Evolutionary conservation across 2,888 invertebrate genomes (phyloP), one percentile per base, ranked within the genome.

Genomic region (Chelonus formosanus): DNA sequence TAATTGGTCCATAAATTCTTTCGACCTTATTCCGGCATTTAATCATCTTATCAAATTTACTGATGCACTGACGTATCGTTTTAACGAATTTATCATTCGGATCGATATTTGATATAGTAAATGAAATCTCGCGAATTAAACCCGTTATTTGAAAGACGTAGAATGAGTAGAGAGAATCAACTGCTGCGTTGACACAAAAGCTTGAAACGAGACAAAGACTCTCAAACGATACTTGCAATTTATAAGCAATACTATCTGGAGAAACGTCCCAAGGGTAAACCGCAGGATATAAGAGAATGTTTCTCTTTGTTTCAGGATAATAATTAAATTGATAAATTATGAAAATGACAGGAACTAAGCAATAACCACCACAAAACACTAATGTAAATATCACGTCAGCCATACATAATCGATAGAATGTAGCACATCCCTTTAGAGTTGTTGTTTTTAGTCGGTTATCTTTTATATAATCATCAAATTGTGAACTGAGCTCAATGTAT

Each of bases 71-170:
- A 7, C 55, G 57, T 31, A 71, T 56, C 4, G 55, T 52, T 20
- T 43, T 53, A 34, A 76, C 57, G 3, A 70, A 31, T 31, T 64
- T 48, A 43, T 64, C 44, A 5, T 32, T 32, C 6, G 5, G 5
- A 35, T 54, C 8, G 6, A 67, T 31, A 55, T 67, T 52, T 3
- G 8, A 50, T 3, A 71, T 62, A 20, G 58, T 59, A 61, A 67
- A 45, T 0, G 70, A 50, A 32, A 75, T 67, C 7, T 69, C 68
- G 5, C 71, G 68, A 20, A 78, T 54, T 20, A 74, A 63, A 2
- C 74, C 74, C 2, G 70, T 69, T n/a, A 77, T 73, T 48, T 76
- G 76, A 55, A 76, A 74, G 10, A 73, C 58, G 10, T 74, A 73
- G 6, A 74, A 67, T 10, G 75, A 74, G 45, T 76, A 76, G 3